A percentile compares a stretch with the other conserved stretches of the same genome.
Evolutionary conservation across 1,140 invertebrate genomes (phyloP).

Genomic region (Batillaria attramentaria): DNA sequence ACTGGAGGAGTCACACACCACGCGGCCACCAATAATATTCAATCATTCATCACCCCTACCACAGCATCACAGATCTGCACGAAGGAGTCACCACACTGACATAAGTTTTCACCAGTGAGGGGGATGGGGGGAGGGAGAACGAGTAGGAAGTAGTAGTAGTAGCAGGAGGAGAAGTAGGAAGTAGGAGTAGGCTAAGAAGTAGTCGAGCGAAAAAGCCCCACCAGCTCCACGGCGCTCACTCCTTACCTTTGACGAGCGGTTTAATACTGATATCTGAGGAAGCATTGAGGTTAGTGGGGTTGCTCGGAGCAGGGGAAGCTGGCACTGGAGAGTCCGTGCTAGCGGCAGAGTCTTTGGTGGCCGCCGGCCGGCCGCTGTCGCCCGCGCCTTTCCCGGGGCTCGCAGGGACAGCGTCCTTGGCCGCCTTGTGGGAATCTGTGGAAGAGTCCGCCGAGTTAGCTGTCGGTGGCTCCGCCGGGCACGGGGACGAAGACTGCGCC

Average conservation of each 20-base stretch:
- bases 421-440: not conserved
- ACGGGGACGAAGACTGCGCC: conserved; percentile 26
- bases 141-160: not conserved
- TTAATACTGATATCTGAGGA: conserved; percentile 32
- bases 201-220: too few species aligned
- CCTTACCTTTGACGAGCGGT: conserved; percentile 29
- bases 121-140: not conserved
- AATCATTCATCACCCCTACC: too few species aligned
- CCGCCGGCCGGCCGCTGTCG: not conserved
- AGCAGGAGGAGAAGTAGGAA: conserved; percentile 1
- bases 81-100: too few species aligned
- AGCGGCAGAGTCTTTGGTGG: not conserved
- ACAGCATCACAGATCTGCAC: too few species aligned
- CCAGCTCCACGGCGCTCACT: not conserved
- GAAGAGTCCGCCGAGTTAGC: conserved; percentile 28
- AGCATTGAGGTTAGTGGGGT: not conserved
- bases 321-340: not conserved
- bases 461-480: conserved; percentile 7
- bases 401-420: not conserved
- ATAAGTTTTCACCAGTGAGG: too few species aligned
- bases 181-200: too few species aligned
- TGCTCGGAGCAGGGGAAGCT: too few species aligned
- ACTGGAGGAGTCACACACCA: too few species aligned
- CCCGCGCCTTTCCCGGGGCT: not conserved
- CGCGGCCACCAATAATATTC: too few species aligned